Base-by-base conservation (phyloP, 2,888 invertebrate genomes). In the Drosophila birchii region DNA sequence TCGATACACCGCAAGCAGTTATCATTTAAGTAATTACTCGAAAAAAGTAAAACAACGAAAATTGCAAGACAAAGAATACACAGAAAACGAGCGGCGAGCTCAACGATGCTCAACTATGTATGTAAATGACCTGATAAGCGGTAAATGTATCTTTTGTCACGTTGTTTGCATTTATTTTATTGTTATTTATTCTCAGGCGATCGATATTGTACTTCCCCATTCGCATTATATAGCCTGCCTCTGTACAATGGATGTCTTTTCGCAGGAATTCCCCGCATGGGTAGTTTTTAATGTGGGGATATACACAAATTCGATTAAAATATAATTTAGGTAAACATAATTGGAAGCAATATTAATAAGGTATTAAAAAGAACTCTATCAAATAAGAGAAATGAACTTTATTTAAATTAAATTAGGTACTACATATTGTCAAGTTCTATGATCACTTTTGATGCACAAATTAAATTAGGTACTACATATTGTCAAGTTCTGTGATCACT, bases 1-100 rank as follows among this genome's bases (percentile, higher is more conserved):
- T 76, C 81, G 69, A 84, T 79, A 75, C 69, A 75, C 78, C 75
- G 49, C 32, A 74, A 63, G 43, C 53, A 54, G 47, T 67, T 67
- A 64, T 39, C 45, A 34, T 68, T 68, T 57, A 36, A 57, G 68
- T 67, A 56, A 68, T 67, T 68, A 29, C 67, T 56, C 57, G 41
- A 26, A 11, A 18, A 60, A 51, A 43, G 34, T 36, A 36, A 51
- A 47, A 60, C 29, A 51, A 51, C 39, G 12, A 60, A 55, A 60
- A 39, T 39, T 39, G 55, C 39, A 8, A 26, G 32, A 62, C 66
- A 59, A 69, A 76, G 63, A 76, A 32, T 18, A 73, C 60, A 36
- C 51, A 56, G 34, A 51, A 29, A 18, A 23, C 41, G 14, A 67
- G 51, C 39, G 53, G 60, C 38, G 54, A 39, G 23, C 63, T 58